Base-by-base conservation (phyloP, 2,888 invertebrate species). In the Andrena flavipes region DNA sequence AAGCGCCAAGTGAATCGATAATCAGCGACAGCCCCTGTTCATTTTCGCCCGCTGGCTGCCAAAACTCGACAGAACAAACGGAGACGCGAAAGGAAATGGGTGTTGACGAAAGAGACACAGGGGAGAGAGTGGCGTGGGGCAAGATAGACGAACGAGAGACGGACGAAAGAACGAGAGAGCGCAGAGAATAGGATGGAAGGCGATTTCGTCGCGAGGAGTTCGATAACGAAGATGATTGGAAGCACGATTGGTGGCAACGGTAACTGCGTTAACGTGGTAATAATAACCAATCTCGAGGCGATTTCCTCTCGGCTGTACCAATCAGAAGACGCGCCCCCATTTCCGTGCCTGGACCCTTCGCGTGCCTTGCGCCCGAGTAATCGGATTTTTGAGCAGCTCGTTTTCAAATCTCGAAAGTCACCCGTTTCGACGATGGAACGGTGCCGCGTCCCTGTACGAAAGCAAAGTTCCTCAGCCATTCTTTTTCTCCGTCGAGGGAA, bases 271-370 rank as follows among this genome's bases (percentile, higher is more conserved):
- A 92, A 91, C 91, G 89, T 88, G 88, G 91, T 93, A 93, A 93
- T 93, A 93, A 93, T 93, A 93, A 93, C 93, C 93, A 93, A 93
- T 93, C 92, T 93, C 93, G 90, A 91, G 90, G 90, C 90, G 92
- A 93, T 93, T 93, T 93, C 92, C 93, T 92, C 92, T 88, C 80
- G 88, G 88, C 89, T 91, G 90, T 89, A 89, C 92, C 92, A 93
- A 93, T 93, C 93, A 93, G 91, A 92, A 92, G 91, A 90, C 92
- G 90, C 92, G 92, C 89, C 90, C 90, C 91, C 90, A 92, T 93
- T 93, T 93, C 93, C 93, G 92, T 59, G n/a, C 54, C 49, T 23
- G 72, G 76, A 42, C 79, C 84, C 80, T 77, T 84, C 86, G 76
- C 67, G 76, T 64, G 76, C 60, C 72, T 76, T 69, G 64, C 51